Base-by-base conservation (phyloP, 2,888 invertebrate species). In the Polia nebulosa region DNA sequence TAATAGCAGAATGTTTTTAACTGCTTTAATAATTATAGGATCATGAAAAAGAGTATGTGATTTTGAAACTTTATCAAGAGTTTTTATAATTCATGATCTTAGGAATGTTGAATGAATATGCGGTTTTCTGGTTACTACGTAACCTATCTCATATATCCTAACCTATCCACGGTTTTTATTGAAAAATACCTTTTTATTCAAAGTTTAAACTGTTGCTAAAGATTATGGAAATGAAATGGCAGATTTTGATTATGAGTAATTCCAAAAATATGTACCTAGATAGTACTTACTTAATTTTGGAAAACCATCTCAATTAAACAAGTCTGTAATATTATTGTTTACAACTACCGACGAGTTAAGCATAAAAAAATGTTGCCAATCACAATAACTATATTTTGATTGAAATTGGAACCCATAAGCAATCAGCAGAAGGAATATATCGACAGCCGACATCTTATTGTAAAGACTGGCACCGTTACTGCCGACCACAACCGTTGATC, bases 391-490 rank as follows among this genome's bases (percentile, higher is more conserved):
- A 17, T 9, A 36, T 58, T 41, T 58, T 58, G 29, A 53, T 68
- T 76, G 41, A 29, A 41, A 58, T 53, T 76, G 5, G 17, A 41
- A 44, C 64, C 45, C 60, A 66, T 78, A 63, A 70, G 58, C 70
- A 79, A 75, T 77, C 59, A 66, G 25, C 65, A 47, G 57, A 58
- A 66, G 55, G 59, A 51, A 76, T 45, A 70, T 66, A 47, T 53
- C 58, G 57, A 57, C 58, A 72, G 27, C 51, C 60, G 55, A 61
- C 52, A 73, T 66, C 58, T 58, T 66, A 78, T 78, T 76, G 51
- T 60, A 62, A 55, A 72, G 49, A 59, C 51, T 55, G 41, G 58
- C 51, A 83, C 84, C 78, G 84, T 85, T 85, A 82, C 17, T 75
- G 17, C n/a, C 29, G 44, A 81, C 75, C 79, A 76, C 78, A 76